Evolutionary conservation across 2,888 invertebrate genomes (phyloP).

Genomic region (Cataglyphis rosenhaueri): DNA sequence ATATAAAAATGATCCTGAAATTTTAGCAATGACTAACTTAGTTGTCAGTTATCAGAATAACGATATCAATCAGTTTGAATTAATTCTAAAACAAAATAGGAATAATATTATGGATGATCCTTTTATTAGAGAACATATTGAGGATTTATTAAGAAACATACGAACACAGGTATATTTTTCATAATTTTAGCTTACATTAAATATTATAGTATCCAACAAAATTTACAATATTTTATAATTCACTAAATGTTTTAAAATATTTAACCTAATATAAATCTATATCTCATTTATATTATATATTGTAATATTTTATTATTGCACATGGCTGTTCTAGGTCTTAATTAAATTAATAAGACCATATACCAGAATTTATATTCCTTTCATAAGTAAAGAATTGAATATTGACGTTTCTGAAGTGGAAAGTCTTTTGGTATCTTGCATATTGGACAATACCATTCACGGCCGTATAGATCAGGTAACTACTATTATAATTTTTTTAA

Average conservation of each 20-base stretch:
- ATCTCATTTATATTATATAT: not conserved
- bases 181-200: not conserved
- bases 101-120: slow-evolving; percentile 99
- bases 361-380: slow-evolving; percentile 98
- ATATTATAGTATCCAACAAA: not conserved
- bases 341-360: slow-evolving; percentile 99
- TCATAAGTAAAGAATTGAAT: slow-evolving; percentile 97
- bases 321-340: slow-evolving; percentile 90
- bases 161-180: slow-evolving; percentile 88
- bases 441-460: slow-evolving; percentile 96
- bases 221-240: slow-evolving; percentile 12
- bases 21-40: slow-evolving; percentile 99
- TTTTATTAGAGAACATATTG: slow-evolving; percentile 99
- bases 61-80: slow-evolving; percentile 99
- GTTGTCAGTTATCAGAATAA: slow-evolving; percentile 99
- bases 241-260: not conserved
- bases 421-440: slow-evolving; percentile 98
- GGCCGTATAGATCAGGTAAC: slow-evolving; percentile 94
- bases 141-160: slow-evolving; percentile 97
- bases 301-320: slow-evolving; percentile 9
- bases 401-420: slow-evolving; percentile 98
- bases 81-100: slow-evolving; percentile 96
- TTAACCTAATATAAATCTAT: not conserved
- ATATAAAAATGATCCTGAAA: slow-evolving; percentile 99
- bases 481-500: slow-evolving; percentile 65